Evolutionary conservation across 2,113 vertebrate species (phyloP).

Genomic region (Stegostoma tigrinum): DNA sequence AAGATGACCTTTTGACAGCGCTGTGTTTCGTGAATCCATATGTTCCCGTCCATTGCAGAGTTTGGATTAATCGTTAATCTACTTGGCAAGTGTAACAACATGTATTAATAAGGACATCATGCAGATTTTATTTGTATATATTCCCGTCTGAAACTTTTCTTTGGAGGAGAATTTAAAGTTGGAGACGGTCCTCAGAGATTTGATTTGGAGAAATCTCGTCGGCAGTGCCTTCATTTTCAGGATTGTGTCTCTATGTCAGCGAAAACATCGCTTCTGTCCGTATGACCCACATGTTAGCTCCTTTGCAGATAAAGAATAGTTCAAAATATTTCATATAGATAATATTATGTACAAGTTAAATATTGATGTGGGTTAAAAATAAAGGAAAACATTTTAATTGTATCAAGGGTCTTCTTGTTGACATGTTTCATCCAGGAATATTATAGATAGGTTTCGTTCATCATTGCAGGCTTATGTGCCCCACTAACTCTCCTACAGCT

Average conservation of each 20-base stretch:
- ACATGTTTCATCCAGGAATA: too few species aligned
- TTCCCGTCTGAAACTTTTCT: background rate
- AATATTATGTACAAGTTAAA: background rate
- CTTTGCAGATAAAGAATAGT: background rate
- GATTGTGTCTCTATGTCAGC: background rate
- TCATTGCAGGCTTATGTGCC: too few species aligned
- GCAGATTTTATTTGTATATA: background rate
- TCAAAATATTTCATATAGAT: background rate
- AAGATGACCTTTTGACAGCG: background rate
- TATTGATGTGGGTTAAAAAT: background rate
- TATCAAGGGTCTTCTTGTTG: background rate
- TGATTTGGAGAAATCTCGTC: background rate
- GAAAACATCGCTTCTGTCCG: background rate
- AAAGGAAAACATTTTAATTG: background rate
- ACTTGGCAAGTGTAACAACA: background rate
- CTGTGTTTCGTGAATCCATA: background rate
- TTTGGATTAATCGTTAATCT: background rate
- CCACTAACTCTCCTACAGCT: background rate
- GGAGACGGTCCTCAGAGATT: background rate
- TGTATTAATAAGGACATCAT: slow-evolving; percentile 1
- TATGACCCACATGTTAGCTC: background rate
- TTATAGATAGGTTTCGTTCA: too few species aligned
- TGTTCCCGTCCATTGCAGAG: background rate
- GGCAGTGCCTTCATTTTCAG: background rate
- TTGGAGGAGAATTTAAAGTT: background rate